A percentile compares a stretch with the other conserved stretches of the same genome.
Conservation (phyloP, 2,113 vertebrate species). For the Pedionomus torquatus region DNA sequence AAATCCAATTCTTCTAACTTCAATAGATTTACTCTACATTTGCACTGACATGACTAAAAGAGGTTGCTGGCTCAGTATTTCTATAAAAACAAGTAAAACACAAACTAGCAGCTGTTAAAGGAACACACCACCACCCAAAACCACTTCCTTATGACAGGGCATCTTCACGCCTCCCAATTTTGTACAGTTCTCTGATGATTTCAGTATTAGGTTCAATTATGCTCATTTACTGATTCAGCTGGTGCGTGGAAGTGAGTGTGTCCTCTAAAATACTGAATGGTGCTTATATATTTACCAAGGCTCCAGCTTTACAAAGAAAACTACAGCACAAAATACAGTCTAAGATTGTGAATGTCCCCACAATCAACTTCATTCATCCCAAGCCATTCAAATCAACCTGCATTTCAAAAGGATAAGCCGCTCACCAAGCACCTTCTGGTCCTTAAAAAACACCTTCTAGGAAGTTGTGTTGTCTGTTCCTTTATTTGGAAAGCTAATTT, state of each 20-base stretch:
- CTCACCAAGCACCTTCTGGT: not conserved
- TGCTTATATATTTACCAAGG: not conserved
- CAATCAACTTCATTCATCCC: not conserved
- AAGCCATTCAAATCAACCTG: not conserved
- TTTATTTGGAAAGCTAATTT: not conserved
- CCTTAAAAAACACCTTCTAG: not conserved
- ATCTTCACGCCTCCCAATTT: not conserved
- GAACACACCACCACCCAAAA: not conserved
- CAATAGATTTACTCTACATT: conserved; percentile 33
- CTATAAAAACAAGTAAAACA: conserved; percentile 32
- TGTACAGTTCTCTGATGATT: not conserved
- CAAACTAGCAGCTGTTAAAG: conserved; percentile 20
- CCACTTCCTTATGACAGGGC: not conserved
- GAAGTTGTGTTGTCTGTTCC: not conserved
- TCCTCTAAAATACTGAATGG: not conserved
- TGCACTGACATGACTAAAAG: conserved; percentile 27
- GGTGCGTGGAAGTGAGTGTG: not conserved
- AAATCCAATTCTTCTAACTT: not conserved
- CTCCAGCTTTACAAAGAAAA: not conserved
- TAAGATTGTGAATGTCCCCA: not conserved
- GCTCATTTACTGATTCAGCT: not conserved
- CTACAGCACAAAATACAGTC: not conserved
- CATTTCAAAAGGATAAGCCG: not conserved
- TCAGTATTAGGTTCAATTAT: not conserved
- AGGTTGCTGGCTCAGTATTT: conserved; percentile 32